Conservation (phyloP, 1,140 invertebrate species). For the Drosophila chauvacae region DNA sequence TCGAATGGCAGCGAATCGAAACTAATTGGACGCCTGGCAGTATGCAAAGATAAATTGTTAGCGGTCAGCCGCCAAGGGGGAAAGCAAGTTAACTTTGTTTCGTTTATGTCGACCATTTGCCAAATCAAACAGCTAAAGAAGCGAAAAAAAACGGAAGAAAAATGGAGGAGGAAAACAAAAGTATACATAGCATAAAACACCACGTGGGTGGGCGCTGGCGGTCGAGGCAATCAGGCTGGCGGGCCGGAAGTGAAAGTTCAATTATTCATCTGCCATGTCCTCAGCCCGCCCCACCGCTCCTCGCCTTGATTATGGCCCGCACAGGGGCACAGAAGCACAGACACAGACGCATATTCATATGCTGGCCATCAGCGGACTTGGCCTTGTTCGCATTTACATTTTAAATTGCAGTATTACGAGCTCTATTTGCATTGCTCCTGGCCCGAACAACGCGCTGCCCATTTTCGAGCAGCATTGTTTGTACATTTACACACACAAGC, state of each 20-base stretch:
- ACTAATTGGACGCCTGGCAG: constrained; percentile 74
- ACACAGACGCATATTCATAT: constrained; percentile 38
- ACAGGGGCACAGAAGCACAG: constrained; percentile 24
- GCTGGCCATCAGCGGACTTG: constrained; percentile 57
- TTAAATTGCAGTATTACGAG: constrained; percentile 74
- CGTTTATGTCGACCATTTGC: constrained; percentile 64
- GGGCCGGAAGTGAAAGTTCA: constrained; percentile 71
- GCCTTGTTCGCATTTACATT: constrained; percentile 76
- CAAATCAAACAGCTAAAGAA: constrained; percentile 53
- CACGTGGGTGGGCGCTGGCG: constrained; percentile 3
- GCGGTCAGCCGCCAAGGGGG: constrained; percentile 54
- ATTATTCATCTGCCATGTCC: constrained; percentile 67
- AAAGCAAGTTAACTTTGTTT: constrained; percentile 55
- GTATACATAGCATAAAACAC: constrained; percentile 10
- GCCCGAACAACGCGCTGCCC: constrained; percentile 50
- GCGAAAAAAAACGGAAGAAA: constrained; percentile 11
- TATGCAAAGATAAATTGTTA: constrained; percentile 77
- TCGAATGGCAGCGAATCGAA: constrained; percentile 72
- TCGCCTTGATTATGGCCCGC: constrained; percentile 44
- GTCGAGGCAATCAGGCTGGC: constrained; percentile 66
- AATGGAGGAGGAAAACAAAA: constrained; percentile 22
- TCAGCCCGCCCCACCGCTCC: not conserved
- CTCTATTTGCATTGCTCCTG: constrained; percentile 71
- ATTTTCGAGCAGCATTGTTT: constrained; percentile 60
- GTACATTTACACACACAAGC: constrained; percentile 21